phyloP scores from a whole-genome alignment of 2,888 invertebrate genomes.

The Dexiosoma caninum region DNA sequence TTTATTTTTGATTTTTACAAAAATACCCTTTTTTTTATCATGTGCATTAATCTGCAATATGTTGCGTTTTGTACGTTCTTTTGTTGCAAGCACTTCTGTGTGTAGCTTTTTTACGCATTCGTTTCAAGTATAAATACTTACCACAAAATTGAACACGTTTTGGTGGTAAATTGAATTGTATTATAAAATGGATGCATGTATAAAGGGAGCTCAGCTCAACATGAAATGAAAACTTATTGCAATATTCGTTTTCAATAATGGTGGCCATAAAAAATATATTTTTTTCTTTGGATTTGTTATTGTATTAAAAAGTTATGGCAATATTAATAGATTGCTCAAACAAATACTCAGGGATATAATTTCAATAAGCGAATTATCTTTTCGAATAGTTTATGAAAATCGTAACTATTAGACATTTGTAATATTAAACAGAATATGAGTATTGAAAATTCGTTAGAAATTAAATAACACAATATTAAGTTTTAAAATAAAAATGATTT shows the following conservation, averaged over 20 bases:
- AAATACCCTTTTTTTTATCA: not conserved
- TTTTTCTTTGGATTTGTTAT: not conserved
- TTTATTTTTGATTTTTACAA: too few species aligned
- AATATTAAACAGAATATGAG: too few species aligned
- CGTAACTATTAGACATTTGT: too few species aligned
- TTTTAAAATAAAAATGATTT: too few species aligned
- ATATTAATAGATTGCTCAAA: not conserved
- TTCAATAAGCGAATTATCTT: too few species aligned
- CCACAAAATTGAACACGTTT: conserved; percentile 58
- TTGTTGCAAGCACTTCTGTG: conserved; percentile 2
- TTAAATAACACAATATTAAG: too few species aligned
- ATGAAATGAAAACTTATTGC: conserved; percentile 32
- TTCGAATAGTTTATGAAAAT: too few species aligned
- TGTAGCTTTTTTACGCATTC: conserved; percentile 35
- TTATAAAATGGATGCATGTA: conserved; percentile 37
- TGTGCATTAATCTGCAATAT: not conserved
- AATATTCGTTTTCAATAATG: not conserved
- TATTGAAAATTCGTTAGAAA: too few species aligned
- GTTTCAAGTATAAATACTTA: conserved; percentile 38
- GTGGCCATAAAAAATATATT: not conserved
- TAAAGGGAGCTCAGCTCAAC: not conserved
- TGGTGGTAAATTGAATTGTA: conserved; percentile 53
- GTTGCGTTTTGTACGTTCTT: not conserved
- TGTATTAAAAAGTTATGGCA: not conserved
- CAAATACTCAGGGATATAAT: not conserved